Evolutionary conservation across 2,888 invertebrate species (phyloP), one percentile per base, ranked within the genome.

Genomic region (Aricia artaxerxes): DNA sequence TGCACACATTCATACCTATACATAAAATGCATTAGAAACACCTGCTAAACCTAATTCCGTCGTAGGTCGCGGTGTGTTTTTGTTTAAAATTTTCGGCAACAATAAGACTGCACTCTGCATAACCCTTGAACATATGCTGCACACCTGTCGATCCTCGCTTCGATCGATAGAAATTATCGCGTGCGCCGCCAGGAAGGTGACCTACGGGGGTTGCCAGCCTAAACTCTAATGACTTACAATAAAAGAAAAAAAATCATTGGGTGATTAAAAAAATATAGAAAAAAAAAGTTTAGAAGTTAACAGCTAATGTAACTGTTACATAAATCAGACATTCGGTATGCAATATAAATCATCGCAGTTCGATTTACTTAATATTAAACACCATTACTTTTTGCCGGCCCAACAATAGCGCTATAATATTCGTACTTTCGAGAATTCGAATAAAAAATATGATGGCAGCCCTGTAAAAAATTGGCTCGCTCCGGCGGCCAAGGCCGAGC

Each of bases 111-210:
- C 61, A 61, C 61, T 64, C 69, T 69, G 69, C 69, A 80, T 81
- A 80, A 81, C 76, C 57, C 57, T 76, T 76, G 35, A 53, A 53
- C 76, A 76, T 57, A 53, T 80, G 82, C 79, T 64, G 69, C 78
- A 81, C 88, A 87, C 87, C 88, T 88, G 87, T 86, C 84, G 80
- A 79, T 80, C 79, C 83, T 84, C 85, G 85, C 85, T 85, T 86
- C 86, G 86, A 86, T 85, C 84, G 86, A 82, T 89, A 89, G 89
- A 88, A 84, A 86, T 86, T 86, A 86, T 85, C 85, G 85, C 86
- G 85, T 86, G 87, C 85, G 85, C 83, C 80, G 82, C 79, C 80
- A 61, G 80, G 79, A 84, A 86, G 87, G 87, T 87, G 86, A 87
- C 87, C 86, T 78, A 57, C 38, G 11, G 44, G 4, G 53, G 53